Evolutionary conservation across 2,888 invertebrate species (phyloP).

Genomic region (Syrphus vitripennis): DNA sequence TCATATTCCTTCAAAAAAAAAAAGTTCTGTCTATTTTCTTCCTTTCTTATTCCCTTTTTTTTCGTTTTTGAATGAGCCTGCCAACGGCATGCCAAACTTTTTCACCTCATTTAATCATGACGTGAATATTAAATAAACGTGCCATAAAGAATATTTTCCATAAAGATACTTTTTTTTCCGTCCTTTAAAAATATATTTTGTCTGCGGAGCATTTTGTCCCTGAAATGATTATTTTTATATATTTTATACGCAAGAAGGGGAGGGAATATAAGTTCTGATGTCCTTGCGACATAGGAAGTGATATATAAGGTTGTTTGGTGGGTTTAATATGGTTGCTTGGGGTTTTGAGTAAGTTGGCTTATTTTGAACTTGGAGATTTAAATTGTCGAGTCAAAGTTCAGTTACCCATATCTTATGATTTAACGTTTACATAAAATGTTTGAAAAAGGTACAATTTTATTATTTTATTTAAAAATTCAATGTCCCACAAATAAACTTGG

Average conservation of each 20-base stretch:
- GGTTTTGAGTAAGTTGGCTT: not conserved
- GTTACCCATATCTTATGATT: not conserved
- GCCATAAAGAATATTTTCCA: not conserved
- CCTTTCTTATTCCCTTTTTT: not conserved
- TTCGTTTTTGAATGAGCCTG: constrained; percentile 34
- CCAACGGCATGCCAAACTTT: constrained; percentile 39
- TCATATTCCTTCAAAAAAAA: not conserved
- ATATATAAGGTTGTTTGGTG: not conserved
- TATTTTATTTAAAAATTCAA: too few species aligned
- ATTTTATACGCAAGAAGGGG: not conserved
- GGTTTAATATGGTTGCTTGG: not conserved
- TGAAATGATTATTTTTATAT: not conserved
- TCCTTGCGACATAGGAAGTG: not conserved
- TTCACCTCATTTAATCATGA: constrained; percentile 44
- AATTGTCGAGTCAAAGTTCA: not conserved
- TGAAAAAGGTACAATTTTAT: too few species aligned
- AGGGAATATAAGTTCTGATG: not conserved
- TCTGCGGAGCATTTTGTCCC: not conserved
- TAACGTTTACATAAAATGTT: too few species aligned
- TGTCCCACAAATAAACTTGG: too few species aligned
- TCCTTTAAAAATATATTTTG: not conserved
- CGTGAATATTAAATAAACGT: constrained; percentile 61
- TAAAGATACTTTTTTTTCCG: not conserved
- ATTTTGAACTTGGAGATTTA: not conserved
- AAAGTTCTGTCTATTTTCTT: not conserved